phyloP scores from a whole-genome alignment of 2,797 vertebrate genomes.

The Poeciliopsis gracilis region DNA sequence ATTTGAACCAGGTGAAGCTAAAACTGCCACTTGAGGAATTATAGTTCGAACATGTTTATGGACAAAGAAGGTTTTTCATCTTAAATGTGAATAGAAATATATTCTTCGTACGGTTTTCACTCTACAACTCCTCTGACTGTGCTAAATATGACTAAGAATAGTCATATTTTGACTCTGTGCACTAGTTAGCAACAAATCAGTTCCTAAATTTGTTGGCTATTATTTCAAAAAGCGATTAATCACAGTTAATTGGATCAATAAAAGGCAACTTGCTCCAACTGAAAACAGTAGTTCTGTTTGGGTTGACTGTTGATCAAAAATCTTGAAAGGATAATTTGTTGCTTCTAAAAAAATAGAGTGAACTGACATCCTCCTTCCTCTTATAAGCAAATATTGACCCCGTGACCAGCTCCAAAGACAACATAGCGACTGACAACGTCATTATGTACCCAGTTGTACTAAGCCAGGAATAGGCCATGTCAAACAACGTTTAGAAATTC shows the following conservation, averaged over 20 bases:
- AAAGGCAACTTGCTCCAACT: background rate
- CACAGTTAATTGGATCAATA: too few relatives aligned
- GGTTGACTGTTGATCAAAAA: background rate
- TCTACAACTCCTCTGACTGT: too few relatives aligned
- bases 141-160: too few relatives aligned
- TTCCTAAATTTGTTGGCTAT: too few relatives aligned
- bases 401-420: background rate
- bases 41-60: too few relatives aligned
- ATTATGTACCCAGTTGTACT: background rate
- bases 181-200: too few relatives aligned
- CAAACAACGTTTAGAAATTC: conserved; percentile 1
- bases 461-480: background rate
- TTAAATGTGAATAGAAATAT: background rate
- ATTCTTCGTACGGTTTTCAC: too few relatives aligned
- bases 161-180: too few relatives aligned
- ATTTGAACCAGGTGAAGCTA: too few relatives aligned
- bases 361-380: conserved; percentile 1
- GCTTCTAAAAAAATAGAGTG: background rate
- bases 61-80: too few relatives aligned
- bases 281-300: background rate
- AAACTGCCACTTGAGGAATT: too few relatives aligned
- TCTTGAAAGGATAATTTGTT: background rate
- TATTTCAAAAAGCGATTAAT: too few relatives aligned
- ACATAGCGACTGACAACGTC: background rate
- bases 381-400: background rate